A percentile compares a stretch with the other conserved stretches of the same genome.
Evolutionary conservation across 2,888 invertebrate species (phyloP).

Genomic region (Melinaea menophilus): DNA sequence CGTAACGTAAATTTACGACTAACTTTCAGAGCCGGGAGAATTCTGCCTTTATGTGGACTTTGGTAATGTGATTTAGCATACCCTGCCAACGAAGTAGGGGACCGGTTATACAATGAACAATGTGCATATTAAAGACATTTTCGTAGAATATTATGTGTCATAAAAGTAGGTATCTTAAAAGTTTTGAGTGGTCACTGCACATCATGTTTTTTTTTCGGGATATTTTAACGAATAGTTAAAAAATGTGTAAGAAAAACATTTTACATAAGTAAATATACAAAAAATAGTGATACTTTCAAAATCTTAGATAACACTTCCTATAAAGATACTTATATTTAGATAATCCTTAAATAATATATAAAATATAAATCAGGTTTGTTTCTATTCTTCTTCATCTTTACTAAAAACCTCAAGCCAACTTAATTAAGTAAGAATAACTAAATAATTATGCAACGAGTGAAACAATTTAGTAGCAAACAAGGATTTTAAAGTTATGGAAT

Average conservation of each 20-base stretch:
- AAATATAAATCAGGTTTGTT: background rate
- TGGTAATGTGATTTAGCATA: slow-evolving; percentile 19
- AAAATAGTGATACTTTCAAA: too few relatives aligned
- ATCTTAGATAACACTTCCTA: too few relatives aligned
- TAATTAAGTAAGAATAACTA: slow-evolving; percentile 70
- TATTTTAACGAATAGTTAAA: background rate
- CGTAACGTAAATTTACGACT: slow-evolving; percentile 26
- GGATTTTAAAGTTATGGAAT: slow-evolving; percentile 20
- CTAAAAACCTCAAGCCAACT: slow-evolving; percentile 59
- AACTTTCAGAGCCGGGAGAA: slow-evolving; percentile 22
- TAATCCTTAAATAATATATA: background rate
- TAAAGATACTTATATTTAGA: too few relatives aligned
- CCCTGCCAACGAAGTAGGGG: slow-evolving; percentile 2
- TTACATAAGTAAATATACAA: too few relatives aligned
- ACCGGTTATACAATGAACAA: slow-evolving; percentile 6
- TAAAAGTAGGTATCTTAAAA: background rate
- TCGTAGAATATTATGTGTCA: background rate
- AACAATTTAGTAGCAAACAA: slow-evolving; percentile 54
- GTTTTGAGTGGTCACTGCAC: background rate
- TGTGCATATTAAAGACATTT: slow-evolving; percentile 4
- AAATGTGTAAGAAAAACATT: too few relatives aligned
- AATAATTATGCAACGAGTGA: slow-evolving; percentile 69
- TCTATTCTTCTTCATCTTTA: slow-evolving; percentile 44
- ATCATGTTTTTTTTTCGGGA: background rate
- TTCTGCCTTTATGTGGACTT: slow-evolving; percentile 25